These are phyloP conservation scores for Holacanthella duospinosa DNA, from an alignment of 2,888 invertebrate genomes.

Conservation along the genomic window DNA sequence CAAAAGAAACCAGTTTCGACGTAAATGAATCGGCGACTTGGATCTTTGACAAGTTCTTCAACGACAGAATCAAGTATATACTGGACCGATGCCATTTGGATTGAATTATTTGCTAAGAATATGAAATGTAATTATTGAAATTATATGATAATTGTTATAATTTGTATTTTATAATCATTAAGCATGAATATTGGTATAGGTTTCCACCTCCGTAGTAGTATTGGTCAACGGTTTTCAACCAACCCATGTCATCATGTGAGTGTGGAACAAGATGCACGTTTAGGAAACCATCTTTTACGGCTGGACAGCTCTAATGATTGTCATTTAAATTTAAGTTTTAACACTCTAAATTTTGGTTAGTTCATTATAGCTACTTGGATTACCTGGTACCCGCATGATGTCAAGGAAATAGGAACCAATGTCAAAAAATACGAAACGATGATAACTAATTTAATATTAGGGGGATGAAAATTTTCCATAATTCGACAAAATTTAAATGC, in stretches of 20 bases:
- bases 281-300: slow-evolving; percentile 50
- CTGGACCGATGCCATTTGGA: slow-evolving; percentile 74
- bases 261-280: slow-evolving; percentile 76
- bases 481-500: no score
- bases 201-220: slow-evolving; percentile 84
- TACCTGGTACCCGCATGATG: neutral
- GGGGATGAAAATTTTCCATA: no score
- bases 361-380: no score
- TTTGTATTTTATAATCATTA: no score
- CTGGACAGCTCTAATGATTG: slow-evolving; percentile 50
- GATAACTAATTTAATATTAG: no score
- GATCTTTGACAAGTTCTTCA: slow-evolving; percentile 50
- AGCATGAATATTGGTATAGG: no score
- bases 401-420: neutral
- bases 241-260: slow-evolving; percentile 89
- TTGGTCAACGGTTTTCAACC: slow-evolving; percentile 87
- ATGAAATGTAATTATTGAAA: no score
- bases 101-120: slow-evolving; percentile 47
- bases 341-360: no score
- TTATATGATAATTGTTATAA: no score
- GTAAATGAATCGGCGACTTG: slow-evolving; percentile 43
- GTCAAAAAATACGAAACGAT: no score
- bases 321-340: no score
- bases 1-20: slow-evolving; percentile 48
- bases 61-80: slow-evolving; percentile 82